Evolutionary conservation across 2,888 invertebrate species (phyloP).

Genomic region (Eupithecia subumbrata): DNA sequence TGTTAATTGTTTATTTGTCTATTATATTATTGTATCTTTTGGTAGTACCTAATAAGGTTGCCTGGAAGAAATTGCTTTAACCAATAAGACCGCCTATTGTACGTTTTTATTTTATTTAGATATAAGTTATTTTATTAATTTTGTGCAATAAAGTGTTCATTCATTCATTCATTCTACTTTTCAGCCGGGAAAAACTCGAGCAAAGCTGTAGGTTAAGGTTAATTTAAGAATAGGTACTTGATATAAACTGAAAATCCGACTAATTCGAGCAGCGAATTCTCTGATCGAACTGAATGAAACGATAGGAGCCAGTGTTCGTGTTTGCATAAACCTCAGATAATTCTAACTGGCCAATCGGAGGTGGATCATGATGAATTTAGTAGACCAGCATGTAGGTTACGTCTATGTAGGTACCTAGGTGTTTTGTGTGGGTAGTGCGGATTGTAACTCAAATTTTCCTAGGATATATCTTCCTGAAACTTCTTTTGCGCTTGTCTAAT

Average conservation of each 20-base stretch:
- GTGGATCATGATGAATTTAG: constrained; percentile 27
- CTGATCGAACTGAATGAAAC: constrained; percentile 23
- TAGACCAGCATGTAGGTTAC: background rate
- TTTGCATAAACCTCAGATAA: constrained; percentile 33
- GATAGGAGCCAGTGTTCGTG: constrained; percentile 15
- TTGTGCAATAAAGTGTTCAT: no score
- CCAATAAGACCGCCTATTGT: no score
- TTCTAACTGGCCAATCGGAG: constrained; percentile 28
- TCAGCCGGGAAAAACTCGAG: background rate
- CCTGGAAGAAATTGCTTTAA: no score
- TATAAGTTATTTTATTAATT: no score
- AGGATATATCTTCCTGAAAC: constrained; percentile 1
- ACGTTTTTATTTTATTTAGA: no score
- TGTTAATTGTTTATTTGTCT: no score
- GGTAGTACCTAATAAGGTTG: no score
- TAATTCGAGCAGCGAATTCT: background rate
- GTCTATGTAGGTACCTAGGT: background rate
- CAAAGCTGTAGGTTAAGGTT: background rate
- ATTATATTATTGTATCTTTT: no score
- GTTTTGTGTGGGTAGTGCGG: background rate
- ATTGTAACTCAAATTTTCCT: background rate
- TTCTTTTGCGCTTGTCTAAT: background rate
- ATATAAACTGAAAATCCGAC: background rate
- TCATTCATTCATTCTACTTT: no score
- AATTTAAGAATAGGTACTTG: background rate